phyloP scores from a whole-genome alignment of 1,140 invertebrate genomes.

The Gyrodactylus salaris region DNA sequence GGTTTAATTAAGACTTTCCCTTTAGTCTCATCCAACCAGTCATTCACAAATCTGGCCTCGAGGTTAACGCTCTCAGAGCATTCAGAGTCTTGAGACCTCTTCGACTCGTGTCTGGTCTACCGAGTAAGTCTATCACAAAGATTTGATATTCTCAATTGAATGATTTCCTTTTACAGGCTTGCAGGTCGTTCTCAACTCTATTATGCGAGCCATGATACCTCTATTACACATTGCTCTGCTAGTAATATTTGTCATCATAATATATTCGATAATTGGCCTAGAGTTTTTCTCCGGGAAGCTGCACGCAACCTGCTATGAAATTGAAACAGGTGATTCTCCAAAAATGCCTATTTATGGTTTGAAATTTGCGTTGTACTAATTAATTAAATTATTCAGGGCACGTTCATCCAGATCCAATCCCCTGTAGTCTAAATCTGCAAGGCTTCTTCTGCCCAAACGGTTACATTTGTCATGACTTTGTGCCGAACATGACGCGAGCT shows the following conservation, averaged over 20 bases:
- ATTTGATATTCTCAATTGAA: not conserved
- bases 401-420: not conserved
- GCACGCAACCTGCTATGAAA: conserved; percentile 50
- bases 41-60: conserved; percentile 70
- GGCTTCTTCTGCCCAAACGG: not conserved
- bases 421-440: not conserved
- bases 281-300: conserved; percentile 88
- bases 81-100: conserved; percentile 83
- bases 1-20: conserved; percentile 20
- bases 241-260: conserved; percentile 96
- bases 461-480: not conserved
- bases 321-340: no score
- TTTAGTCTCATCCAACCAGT: conserved; percentile 58
- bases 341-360: no score
- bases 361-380: no score
- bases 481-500: not conserved
- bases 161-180: conserved; percentile 23
- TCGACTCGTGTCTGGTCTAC: conserved; percentile 79
- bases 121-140: conserved; percentile 40
- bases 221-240: conserved; percentile 88
- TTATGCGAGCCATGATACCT: conserved; percentile 92
- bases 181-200: conserved; percentile 95
- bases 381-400: no score
- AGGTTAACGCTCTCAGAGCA: conserved; percentile 84
- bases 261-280: conserved; percentile 93